A percentile compares a stretch with the other conserved stretches of the same genome.
Conservation (phyloP, 2,888 invertebrate genomes). For the Minunthozetes semirufus region DNA sequence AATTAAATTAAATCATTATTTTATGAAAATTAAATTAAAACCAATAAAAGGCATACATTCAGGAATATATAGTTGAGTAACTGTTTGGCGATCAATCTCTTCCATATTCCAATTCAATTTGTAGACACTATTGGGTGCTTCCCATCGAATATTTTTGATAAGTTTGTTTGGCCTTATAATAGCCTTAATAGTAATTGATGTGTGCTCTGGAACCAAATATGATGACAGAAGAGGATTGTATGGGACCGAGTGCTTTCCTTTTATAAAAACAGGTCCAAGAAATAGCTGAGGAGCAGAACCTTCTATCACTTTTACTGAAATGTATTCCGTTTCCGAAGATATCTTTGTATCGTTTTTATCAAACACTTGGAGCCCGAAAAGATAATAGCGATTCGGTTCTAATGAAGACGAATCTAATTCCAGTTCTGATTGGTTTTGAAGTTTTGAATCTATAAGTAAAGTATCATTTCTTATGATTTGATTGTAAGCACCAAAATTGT, state of each 20-base stretch:
- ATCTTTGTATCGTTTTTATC: conserved; percentile 40
- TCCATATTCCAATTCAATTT: conserved; percentile 33
- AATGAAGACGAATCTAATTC: conserved; percentile 27
- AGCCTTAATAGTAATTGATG: conserved; percentile 28
- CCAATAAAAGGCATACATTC: conserved; percentile 23
- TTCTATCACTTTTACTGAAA: conserved; percentile 38
- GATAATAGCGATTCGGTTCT: conserved; percentile 39
- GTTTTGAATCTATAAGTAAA: conserved; percentile 27
- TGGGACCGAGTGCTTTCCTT: conserved; percentile 34
- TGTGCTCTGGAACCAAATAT: conserved; percentile 35
- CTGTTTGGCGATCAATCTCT: conserved; percentile 6
- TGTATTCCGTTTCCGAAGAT: conserved; percentile 38
- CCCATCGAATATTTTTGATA: conserved; percentile 39
- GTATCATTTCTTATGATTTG: conserved; percentile 7
- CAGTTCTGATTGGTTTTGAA: conserved; percentile 23
- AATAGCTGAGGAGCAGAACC: conserved; percentile 41
- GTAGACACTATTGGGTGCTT: conserved; percentile 35
- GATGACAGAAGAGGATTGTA: conserved; percentile 33
- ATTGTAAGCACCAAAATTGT: conserved; percentile 33
- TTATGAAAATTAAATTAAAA: too few species aligned
- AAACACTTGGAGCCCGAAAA: conserved; percentile 42
- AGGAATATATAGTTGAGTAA: conserved; percentile 33
- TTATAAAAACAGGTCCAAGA: conserved; percentile 35
- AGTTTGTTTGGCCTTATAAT: conserved; percentile 5
- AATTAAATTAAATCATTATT: not conserved